Conservation (phyloP, 2,888 invertebrate species). For the Acronicta alni region DNA sequence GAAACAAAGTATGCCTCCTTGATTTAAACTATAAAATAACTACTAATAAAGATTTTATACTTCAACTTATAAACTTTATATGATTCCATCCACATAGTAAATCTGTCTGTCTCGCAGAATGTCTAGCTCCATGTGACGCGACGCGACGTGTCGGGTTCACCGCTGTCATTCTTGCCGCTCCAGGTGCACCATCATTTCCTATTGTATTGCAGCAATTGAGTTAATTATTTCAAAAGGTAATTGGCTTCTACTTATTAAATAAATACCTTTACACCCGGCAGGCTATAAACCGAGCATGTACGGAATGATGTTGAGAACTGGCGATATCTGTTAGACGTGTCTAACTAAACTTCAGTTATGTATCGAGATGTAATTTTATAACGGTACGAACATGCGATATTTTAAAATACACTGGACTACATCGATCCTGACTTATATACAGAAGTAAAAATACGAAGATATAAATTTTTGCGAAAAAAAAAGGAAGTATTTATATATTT, state of each 20-base stretch:
- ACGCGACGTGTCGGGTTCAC: slow-evolving; percentile 33
- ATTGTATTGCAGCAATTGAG: slow-evolving; percentile 55
- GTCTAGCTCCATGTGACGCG: slow-evolving; percentile 18
- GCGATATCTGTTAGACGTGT: slow-evolving; percentile 30
- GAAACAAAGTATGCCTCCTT: neutral
- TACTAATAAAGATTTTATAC: neutral
- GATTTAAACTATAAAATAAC: too few species aligned
- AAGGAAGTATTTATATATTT: too few species aligned
- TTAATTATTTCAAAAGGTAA: slow-evolving; percentile 59
- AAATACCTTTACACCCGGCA: slow-evolving; percentile 48
- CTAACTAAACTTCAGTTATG: slow-evolving; percentile 35
- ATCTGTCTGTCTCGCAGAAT: slow-evolving; percentile 2
- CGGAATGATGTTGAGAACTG: slow-evolving; percentile 20
- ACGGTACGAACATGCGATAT: slow-evolving; percentile 32
- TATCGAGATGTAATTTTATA: slow-evolving; percentile 32
- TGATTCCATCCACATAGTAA: slow-evolving; percentile 6
- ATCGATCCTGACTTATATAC: slow-evolving; percentile 1
- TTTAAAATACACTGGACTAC: neutral
- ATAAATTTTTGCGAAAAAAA: too few species aligned
- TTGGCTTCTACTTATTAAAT: slow-evolving; percentile 49
- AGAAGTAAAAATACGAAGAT: neutral
- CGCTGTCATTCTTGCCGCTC: slow-evolving; percentile 40
- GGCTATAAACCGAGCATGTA: slow-evolving; percentile 29
- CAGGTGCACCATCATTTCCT: slow-evolving; percentile 55
- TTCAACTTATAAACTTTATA: neutral